These are phyloP conservation scores for Cephus rjabovi DNA, from an alignment of 2,888 invertebrate genomes.

Conservation along the genomic window DNA sequence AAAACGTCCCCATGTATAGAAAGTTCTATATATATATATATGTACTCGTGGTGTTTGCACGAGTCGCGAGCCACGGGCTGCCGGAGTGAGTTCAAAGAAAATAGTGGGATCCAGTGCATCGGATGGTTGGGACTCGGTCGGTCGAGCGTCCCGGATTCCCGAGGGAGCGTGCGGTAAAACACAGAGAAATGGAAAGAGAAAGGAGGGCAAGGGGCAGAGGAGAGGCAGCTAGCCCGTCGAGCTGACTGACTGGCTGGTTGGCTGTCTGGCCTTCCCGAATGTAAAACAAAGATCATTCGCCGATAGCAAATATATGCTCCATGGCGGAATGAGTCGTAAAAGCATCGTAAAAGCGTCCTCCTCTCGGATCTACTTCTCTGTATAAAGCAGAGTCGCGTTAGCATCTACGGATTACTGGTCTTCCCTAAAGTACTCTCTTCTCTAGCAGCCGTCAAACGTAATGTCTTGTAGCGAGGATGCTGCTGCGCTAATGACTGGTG, in stretches of 20 bases:
- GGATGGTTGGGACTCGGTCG: not conserved
- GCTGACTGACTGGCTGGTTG: not conserved
- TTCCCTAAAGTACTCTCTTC: not conserved
- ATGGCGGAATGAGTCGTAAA: slow-evolving; percentile 42
- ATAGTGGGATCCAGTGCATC: not conserved
- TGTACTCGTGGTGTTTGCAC: not conserved
- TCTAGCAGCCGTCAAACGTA: not conserved
- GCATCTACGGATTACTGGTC: not conserved
- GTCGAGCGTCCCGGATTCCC: not conserved
- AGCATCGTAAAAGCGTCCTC: slow-evolving; percentile 36
- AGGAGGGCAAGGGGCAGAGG: too few species aligned
- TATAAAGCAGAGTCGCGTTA: not conserved
- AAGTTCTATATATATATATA: too few species aligned
- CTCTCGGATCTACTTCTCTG: not conserved
- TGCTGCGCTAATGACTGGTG: not conserved
- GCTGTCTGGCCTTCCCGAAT: slow-evolving; percentile 21
- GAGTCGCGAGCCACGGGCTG: not conserved
- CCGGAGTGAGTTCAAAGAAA: not conserved
- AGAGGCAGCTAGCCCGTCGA: too few species aligned
- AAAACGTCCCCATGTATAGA: too few species aligned
- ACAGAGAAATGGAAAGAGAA: not conserved
- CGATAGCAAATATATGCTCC: slow-evolving; percentile 41
- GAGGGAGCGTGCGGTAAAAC: slow-evolving; percentile 1
- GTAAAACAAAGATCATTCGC: slow-evolving; percentile 45
- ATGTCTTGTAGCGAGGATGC: not conserved